A percentile compares a stretch with the other conserved stretches of the same genome.
Conservation (phyloP, 2,888 invertebrate species). For the Argynnis bischoffii region DNA sequence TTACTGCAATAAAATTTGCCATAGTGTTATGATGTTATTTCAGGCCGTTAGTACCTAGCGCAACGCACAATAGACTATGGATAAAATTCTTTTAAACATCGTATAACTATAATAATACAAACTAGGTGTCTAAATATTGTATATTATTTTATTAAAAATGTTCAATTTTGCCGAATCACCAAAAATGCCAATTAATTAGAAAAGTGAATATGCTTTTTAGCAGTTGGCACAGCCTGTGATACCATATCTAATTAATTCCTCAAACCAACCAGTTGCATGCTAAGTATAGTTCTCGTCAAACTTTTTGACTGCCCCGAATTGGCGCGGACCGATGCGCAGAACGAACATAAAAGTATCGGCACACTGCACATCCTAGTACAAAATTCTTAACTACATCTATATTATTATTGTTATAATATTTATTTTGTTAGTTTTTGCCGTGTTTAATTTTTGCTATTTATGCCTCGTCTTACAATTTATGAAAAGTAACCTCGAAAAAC, state of each 20-base stretch:
- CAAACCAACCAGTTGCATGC: slow-evolving; percentile 24
- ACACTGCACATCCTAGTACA: too few species aligned
- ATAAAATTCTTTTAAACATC: slow-evolving; percentile 23
- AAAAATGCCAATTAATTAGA: slow-evolving; percentile 22
- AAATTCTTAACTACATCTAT: too few species aligned
- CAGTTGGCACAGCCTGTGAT: slow-evolving; percentile 38
- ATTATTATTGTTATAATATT: too few species aligned
- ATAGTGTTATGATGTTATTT: slow-evolving; percentile 8
- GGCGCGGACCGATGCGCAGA: too few species aligned
- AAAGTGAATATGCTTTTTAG: slow-evolving; percentile 21
- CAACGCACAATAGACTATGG: slow-evolving; percentile 22
- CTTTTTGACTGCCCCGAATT: too few species aligned
- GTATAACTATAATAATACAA: slow-evolving; percentile 7
- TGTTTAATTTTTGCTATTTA: too few species aligned
- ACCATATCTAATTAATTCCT: slow-evolving; percentile 14
- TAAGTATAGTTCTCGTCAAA: background rate
- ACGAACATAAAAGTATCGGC: too few species aligned
- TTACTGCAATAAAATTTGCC: slow-evolving; percentile 12
- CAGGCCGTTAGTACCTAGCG: slow-evolving; percentile 6
- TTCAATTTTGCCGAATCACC: slow-evolving; percentile 44
- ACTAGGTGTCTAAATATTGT: slow-evolving; percentile 15
- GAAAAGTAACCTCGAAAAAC: too few species aligned
- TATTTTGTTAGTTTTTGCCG: too few species aligned
- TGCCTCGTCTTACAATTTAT: too few species aligned
- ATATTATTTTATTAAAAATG: slow-evolving; percentile 20